These are phyloP conservation scores for Pseudochirops corinnae DNA, from an alignment of 2,797 vertebrate species.

Conservation along the genomic window DNA sequence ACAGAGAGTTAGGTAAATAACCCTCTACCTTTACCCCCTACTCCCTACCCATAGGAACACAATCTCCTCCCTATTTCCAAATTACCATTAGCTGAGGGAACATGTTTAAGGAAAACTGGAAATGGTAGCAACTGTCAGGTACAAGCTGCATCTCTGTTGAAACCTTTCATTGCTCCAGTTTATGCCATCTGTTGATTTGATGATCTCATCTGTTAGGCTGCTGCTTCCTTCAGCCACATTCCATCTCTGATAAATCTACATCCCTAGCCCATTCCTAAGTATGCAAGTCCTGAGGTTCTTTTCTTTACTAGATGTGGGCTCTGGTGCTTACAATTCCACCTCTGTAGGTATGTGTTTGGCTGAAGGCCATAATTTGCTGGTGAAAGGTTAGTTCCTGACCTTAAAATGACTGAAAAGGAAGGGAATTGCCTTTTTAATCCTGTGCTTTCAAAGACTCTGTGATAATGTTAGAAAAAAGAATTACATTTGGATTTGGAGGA, in stretches of 20 bases:
- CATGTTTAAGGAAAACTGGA: not conserved
- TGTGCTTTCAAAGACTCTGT: not conserved
- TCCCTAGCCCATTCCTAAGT: not conserved
- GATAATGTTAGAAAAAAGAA: not conserved
- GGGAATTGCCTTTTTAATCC: not conserved
- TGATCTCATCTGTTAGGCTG: not conserved
- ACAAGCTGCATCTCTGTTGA: not conserved
- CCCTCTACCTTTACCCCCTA: not conserved
- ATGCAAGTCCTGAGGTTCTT: accelerated
- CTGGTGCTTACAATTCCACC: not conserved
- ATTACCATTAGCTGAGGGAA: not conserved
- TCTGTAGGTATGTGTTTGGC: not conserved
- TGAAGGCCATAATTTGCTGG: not conserved
- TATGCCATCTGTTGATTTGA: not conserved
- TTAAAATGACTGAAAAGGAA: not conserved
- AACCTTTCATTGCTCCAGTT: not conserved
- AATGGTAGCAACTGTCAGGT: not conserved
- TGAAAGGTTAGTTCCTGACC: not conserved
- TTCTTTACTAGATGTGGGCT: not conserved
- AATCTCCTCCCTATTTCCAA: not conserved
- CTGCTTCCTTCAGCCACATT: not conserved
- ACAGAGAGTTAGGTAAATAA: not conserved
- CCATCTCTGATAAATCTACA: not conserved
- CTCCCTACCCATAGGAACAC: not conserved
- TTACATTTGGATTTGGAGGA: not conserved